Base-by-base conservation (phyloP, 2,113 vertebrate genomes). In the Oceanites oceanicus region DNA sequence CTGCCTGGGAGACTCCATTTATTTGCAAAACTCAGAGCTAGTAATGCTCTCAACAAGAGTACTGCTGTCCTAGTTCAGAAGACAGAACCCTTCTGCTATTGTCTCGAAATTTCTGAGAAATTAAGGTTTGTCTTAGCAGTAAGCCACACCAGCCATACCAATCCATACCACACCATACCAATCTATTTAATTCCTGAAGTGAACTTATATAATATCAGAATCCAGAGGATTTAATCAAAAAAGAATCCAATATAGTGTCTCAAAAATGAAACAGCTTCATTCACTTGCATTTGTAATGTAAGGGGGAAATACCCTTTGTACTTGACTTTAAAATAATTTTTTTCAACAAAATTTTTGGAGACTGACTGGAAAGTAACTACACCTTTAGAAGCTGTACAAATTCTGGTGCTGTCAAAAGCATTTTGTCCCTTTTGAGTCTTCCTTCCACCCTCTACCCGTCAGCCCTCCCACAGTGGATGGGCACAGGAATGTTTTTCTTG, bases 401-500 rank as follows among this genome's bases (percentile, higher is more conserved):
- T 56, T 68, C 18, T 44, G 14, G 2, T 80, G 21, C 3, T 47
- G 4, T 45, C n/a, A 70, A 66, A 94, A 84, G 22, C 11, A n/a
- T 63, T 94, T 68, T 88, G 11, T 49, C 8, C 9, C 7, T 66
- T 83, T 50, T 26, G 13, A 79, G 21, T 11, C 22, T 56, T 80
- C 13, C 7, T 66, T 94, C 22, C 15, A 38, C 7, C 13, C 13
- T 27, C 19, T 45, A 16, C 11, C 4, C 14, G 23, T 84, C 17
- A 71, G 12, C 3, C 2, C 1, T 76, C 7, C 5, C 63, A 65
- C 6, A 52, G 4, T 6, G 10, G 14, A 50, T 22, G 6, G 16
- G 58, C 38, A 72, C 3, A 42, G 4, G 10, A 90, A 76, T 10
- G 11, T 10, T 73, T 79, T 29, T 42, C 8, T 25, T 68, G 76